phyloP scores from a whole-genome alignment of 1,140 invertebrate genomes.

The Lanistes nyassanus region DNA sequence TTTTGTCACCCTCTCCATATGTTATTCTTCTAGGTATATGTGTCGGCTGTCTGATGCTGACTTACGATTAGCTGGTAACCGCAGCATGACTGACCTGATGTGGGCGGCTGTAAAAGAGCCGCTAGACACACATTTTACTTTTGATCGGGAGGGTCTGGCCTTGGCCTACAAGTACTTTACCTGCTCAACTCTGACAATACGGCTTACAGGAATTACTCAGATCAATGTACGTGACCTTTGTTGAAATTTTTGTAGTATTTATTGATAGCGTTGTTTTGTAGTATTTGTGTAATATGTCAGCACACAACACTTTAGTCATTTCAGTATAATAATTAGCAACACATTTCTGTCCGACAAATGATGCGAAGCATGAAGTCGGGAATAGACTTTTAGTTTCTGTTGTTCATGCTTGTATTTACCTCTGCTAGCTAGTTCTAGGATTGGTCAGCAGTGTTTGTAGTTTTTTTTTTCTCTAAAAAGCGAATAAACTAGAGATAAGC shows the following conservation, averaged over 20 bases:
- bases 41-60: slow-evolving; percentile 92
- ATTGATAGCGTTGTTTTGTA: neutral
- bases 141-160: slow-evolving; percentile 89
- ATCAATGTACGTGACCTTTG: slow-evolving; percentile 75
- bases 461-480: neutral
- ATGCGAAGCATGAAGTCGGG: neutral
- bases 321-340: neutral
- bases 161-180: slow-evolving; percentile 95
- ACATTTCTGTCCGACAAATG: neutral
- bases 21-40: slow-evolving; percentile 76
- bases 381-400: too few relatives aligned
- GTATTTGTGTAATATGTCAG: neutral
- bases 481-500: neutral
- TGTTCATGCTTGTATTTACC: too few relatives aligned
- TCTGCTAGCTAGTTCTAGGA: too few relatives aligned
- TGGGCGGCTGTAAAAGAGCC: slow-evolving; percentile 94
- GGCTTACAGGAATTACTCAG: slow-evolving; percentile 90
- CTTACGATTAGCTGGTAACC: slow-evolving; percentile 83
- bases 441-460: neutral
- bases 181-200: slow-evolving; percentile 88
- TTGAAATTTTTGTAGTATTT: neutral
- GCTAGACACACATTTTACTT: slow-evolving; percentile 83
- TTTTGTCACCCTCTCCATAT: neutral
- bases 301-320: neutral
- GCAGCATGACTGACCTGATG: slow-evolving; percentile 95